Base-by-base conservation (phyloP, 2,797 vertebrate genomes). In the Valencia hispanica region DNA sequence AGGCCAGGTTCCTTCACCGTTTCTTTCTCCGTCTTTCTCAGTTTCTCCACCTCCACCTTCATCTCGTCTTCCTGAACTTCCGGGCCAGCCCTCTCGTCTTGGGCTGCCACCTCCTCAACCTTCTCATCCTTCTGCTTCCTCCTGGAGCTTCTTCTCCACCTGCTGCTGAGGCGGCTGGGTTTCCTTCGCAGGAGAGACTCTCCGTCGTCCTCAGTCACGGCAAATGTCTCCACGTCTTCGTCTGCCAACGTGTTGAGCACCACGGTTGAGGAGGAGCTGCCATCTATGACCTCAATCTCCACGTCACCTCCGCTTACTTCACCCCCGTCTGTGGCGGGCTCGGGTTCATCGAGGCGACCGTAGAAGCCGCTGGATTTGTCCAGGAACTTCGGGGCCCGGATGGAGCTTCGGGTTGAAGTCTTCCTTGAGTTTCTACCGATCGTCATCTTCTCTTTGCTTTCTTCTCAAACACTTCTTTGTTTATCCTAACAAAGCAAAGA, bases 71-170 rank as follows among this genome's bases (percentile, higher is more conserved):
- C 80, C 41, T 84, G 80, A 0, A 27, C 34, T 53, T 20, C 72
- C 73, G 39, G 47, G 20, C 66, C 68, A 9, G 77, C 79, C 34
- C 27, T 74, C 39, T 89, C 73, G 0, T 84, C 83, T 48, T 14
- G 59, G 59, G 72, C 25, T 3, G 25, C 0, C 0, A 78, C 78
- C 25, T 82, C 85, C 1, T 85, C 87, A 0, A 66, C 43, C 41
- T 72, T 86, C 61, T 18, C 72, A 53, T 90, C 86, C 74, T 84
- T 90, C 82, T 87, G 89, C 85, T 86, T 92, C 86, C 86, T 95
- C 87, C 86, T 90, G 80, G 91, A 93, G 90, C 94, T 94, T 50
- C 91, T 92, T n/a, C 94, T 95, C 95, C 95, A 95, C 84, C 91
- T 91, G 82, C 88, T 90, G 87, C 94, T 94, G 71, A 79, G 79